phyloP scores from a whole-genome alignment of 2,888 invertebrate species.

The Spicauda simplicius region DNA sequence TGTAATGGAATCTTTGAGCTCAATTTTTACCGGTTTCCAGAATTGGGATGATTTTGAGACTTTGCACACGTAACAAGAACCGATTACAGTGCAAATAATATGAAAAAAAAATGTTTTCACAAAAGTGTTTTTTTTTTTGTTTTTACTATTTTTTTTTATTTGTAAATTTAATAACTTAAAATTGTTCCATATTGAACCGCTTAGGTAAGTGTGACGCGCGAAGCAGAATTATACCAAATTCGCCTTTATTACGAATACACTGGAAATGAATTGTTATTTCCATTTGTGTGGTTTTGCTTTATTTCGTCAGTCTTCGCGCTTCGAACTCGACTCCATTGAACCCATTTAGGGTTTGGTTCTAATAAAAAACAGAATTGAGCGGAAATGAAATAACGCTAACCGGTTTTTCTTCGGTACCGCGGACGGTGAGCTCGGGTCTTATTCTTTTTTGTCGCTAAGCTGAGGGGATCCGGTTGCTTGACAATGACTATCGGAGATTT shows the following conservation, averaged over 20 bases:
- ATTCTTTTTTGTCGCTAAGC: slow-evolving; percentile 62
- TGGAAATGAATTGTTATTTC: slow-evolving; percentile 28
- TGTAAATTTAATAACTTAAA: no score
- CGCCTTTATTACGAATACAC: slow-evolving; percentile 20
- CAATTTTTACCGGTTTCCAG: no score
- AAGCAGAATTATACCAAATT: slow-evolving; percentile 21
- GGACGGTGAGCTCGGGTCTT: slow-evolving; percentile 53
- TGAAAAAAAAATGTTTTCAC: no score
- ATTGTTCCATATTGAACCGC: neutral
- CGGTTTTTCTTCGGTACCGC: slow-evolving; percentile 72
- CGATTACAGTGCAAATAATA: no score
- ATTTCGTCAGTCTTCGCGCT: slow-evolving; percentile 52
- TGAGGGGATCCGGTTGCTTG: slow-evolving; percentile 35
- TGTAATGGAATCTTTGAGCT: no score
- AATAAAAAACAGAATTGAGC: slow-evolving; percentile 81
- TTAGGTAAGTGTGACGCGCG: neutral
- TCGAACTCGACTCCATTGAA: slow-evolving; percentile 66
- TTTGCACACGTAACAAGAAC: no score
- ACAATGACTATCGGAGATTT: slow-evolving; percentile 28
- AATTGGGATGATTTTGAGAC: no score
- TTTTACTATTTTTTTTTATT: no score
- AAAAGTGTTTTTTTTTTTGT: no score
- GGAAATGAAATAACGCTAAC: slow-evolving; percentile 82
- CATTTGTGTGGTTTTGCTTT: slow-evolving; percentile 39
- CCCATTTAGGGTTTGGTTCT: slow-evolving; percentile 70